Base-by-base conservation (phyloP, 92 coral and sea anemone species). In the Desmophyllum pertusum region DNA sequence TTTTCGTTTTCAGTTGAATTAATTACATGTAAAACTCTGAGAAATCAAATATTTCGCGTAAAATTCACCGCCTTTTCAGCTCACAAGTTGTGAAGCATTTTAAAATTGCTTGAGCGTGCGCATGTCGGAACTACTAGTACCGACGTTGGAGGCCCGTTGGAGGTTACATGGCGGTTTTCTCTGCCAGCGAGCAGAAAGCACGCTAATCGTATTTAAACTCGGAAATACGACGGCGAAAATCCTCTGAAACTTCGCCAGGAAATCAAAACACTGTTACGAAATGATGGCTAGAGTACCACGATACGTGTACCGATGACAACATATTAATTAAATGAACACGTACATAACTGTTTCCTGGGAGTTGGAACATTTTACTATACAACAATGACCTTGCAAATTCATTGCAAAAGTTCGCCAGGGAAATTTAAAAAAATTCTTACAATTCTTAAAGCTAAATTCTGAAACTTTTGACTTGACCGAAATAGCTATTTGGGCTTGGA, bases 221-320 rank as follows among this genome's bases (percentile, higher is more conserved):
- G 64, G 50, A 37, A 45, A 46, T 33, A 2, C 40, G 29, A 21
- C 40, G n/a, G 33, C 1, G 45, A 75, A 75, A 15, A 21, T 31
- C 55, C 63, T 14, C 42, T 52, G 84, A 10, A 25, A n/a, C 5
- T 33, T 19, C 15, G 61, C 84, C 41, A 40, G 21, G 25, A 57
- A 59, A n/a, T 6, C 52, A 30, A 73, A 29, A 23, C 39, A 69
- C 3, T 25, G 42, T 67, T 27, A 67, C 73, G 42, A 7, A 19
- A 25, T 6, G 6, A 67, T 67, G 15, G 4, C 9, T 37, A 10
- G 73, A 19, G 13, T 31, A 66, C 10, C 18, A 5, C 11, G 25
- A 65, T 43, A 79, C 83, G 73, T 79, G 83, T 10, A 42, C 33
- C 83, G 83, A 79, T 79, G 74, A 79, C 82, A 78, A 36, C 27